Conservation (phyloP, 2,113 vertebrate species). For the Emydocephalus ijimae region DNA sequence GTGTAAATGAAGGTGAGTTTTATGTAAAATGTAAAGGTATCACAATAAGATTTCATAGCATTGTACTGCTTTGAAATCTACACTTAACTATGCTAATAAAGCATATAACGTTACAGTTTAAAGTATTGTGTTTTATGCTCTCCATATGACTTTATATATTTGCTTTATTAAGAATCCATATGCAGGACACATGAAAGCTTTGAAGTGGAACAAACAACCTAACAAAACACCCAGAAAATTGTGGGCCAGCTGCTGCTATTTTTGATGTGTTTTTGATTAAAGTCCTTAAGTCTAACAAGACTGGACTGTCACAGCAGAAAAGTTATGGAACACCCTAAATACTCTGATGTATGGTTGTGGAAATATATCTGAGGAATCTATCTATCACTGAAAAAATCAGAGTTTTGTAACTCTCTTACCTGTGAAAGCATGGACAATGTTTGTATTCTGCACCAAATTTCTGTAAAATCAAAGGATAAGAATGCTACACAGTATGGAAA, state of each 20-base stretch:
- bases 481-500: background rate
- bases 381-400: slow-evolving; percentile 61
- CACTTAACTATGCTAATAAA: background rate
- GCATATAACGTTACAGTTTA: background rate
- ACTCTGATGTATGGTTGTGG: slow-evolving; percentile 52
- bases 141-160: background rate
- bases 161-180: slow-evolving; percentile 17
- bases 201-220: slow-evolving; percentile 50
- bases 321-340: slow-evolving; percentile 50
- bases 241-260: slow-evolving; percentile 34
- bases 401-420: slow-evolving; percentile 57
- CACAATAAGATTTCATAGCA: background rate
- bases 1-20: slow-evolving; percentile 20
- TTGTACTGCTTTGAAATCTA: background rate
- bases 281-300: slow-evolving; percentile 20
- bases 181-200: slow-evolving; percentile 41
- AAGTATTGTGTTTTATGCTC: background rate
- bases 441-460: slow-evolving; percentile 30
- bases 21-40: background rate
- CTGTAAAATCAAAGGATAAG: slow-evolving; percentile 20
- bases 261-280: slow-evolving; percentile 56
- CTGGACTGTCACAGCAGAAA: slow-evolving; percentile 59
- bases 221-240: slow-evolving; percentile 31
- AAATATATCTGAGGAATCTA: slow-evolving; percentile 67
- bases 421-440: slow-evolving; percentile 43